A percentile compares a stretch with the other conserved stretches of the same genome.
These are phyloP conservation scores for Globodera rostochiensis DNA, from an alignment of 1,140 invertebrate genomes.

Conservation along the genomic window DNA sequence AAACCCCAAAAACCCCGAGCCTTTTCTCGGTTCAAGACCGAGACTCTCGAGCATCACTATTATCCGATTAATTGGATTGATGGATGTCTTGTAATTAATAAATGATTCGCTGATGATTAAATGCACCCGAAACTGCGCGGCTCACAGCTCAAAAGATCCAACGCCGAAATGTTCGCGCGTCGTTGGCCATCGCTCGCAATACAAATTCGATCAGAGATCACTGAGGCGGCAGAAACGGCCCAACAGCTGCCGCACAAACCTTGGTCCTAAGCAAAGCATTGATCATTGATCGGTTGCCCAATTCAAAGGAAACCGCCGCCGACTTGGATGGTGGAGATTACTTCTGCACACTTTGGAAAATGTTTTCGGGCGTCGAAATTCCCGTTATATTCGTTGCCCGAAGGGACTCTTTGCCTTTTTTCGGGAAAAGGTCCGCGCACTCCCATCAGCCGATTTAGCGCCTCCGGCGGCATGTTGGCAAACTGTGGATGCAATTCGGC, in stretches of 20 bases:
- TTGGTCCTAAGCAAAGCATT: slow-evolving; percentile 9
- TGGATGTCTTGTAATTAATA: neutral
- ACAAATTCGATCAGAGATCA: slow-evolving; percentile 21
- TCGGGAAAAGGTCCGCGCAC: neutral
- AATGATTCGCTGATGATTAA: neutral
- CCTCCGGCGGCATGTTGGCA: neutral
- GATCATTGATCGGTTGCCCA: neutral
- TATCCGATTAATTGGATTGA: too few relatives aligned
- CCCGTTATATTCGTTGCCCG: neutral
- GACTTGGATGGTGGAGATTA: slow-evolving; percentile 3
- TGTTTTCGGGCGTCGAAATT: neutral
- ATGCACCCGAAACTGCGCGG: neutral
- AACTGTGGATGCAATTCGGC: neutral
- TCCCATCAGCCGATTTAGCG: neutral
- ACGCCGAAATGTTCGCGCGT: neutral
- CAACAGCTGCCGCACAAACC: slow-evolving; percentile 23
- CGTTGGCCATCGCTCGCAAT: slow-evolving; percentile 5
- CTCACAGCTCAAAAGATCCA: slow-evolving; percentile 18
- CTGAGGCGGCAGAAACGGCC: slow-evolving; percentile 27
- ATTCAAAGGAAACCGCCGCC: neutral
- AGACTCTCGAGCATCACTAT: too few relatives aligned
- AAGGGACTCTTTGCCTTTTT: neutral
- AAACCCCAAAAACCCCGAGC: neutral
- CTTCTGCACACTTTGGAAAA: neutral
- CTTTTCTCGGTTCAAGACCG: too few relatives aligned